Base-by-base conservation (phyloP, 2,113 vertebrate genomes). In the Muntiacus reevesi region DNA sequence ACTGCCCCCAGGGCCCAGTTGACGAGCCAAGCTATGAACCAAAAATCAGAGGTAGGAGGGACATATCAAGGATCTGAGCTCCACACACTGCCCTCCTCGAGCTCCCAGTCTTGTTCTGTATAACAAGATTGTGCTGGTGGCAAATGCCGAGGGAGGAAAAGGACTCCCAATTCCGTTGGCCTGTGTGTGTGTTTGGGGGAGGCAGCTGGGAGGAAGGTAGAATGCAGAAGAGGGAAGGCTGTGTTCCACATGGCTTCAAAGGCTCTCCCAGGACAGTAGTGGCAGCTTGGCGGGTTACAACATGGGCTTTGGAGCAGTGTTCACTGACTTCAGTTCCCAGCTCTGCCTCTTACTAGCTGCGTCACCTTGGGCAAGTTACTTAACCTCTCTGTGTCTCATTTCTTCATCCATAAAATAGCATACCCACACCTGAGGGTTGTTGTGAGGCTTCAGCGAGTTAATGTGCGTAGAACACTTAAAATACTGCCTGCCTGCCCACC, bases 341-440 rank as follows among this genome's bases (percentile, higher is more conserved):
- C 27, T 94, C 85, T 91, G 52, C 64, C 71, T 95, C 60, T 88
- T 67, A 45, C 25, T 17, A 57, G 40, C 86, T 94, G 3, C 91
- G 57, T 91, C 30, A 78, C 33, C 23, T 28, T 59, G 25, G 25
- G 4, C 52, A 71, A 43, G 43, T 96, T 84, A 76, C n/a, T 95
- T 76, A 74, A 64, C 82, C 7, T 95, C 76, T 76, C 64, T 82
- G 11, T 95, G 47, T 81, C 17, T 94, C 50, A 28, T 84, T 92
- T 95, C 60, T 97, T 71, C 91, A 95, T 89, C 50, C 21, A 17
- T 84, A 47, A 81, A 87, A 94, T 79, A 90, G 52, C 43, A 54
- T 62, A 21, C 47, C 57, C 97, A 92, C 76, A 90, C 64, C 67
- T 67, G 57, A 45, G 14, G 52, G 27, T 40, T 78, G 13, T 88